A percentile compares a stretch with the other conserved stretches of the same genome.
These are phyloP conservation scores for Congeria kusceri DNA, from an alignment of 2,888 invertebrate genomes.

Conservation along the genomic window DNA sequence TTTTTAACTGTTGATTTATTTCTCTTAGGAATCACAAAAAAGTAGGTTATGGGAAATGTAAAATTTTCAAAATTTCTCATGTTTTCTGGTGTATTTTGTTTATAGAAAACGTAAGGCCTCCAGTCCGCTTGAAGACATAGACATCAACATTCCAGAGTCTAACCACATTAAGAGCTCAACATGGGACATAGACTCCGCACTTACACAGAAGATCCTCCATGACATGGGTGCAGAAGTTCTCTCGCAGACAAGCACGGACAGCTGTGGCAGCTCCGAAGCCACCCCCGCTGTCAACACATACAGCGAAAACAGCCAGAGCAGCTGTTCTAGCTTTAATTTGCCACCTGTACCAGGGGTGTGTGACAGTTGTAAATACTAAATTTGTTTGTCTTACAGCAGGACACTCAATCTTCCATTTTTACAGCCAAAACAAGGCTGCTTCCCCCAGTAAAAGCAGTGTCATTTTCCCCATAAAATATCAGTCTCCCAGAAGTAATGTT, in stretches of 20 bases:
- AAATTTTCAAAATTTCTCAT: too few species aligned
- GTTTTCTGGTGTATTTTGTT: constrained; percentile 7
- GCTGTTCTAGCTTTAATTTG: constrained; percentile 58
- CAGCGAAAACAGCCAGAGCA: constrained; percentile 63
- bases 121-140: constrained; percentile 36
- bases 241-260: constrained; percentile 62
- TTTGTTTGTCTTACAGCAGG: too few species aligned
- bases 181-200: constrained; percentile 43
- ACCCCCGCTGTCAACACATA: constrained; percentile 59
- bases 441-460: too few species aligned
- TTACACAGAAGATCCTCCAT: constrained; percentile 65
- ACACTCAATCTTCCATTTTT: too few species aligned
- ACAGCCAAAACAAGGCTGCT: too few species aligned
- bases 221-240: constrained; percentile 74
- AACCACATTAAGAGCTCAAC: constrained; percentile 24
- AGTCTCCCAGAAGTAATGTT: too few species aligned
- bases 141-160: constrained; percentile 15
- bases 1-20: too few species aligned
- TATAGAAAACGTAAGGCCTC: constrained; percentile 65
- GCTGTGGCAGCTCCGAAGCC: constrained; percentile 40
- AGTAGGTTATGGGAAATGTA: too few species aligned
- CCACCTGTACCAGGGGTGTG: constrained; percentile 66
- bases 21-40: too few species aligned
- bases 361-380: too few species aligned
- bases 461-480: too few species aligned